Evolutionary conservation across 2,113 vertebrate genomes (phyloP), one percentile per base, ranked within the genome.

Genomic region (Mastomys natalensis): DNA sequence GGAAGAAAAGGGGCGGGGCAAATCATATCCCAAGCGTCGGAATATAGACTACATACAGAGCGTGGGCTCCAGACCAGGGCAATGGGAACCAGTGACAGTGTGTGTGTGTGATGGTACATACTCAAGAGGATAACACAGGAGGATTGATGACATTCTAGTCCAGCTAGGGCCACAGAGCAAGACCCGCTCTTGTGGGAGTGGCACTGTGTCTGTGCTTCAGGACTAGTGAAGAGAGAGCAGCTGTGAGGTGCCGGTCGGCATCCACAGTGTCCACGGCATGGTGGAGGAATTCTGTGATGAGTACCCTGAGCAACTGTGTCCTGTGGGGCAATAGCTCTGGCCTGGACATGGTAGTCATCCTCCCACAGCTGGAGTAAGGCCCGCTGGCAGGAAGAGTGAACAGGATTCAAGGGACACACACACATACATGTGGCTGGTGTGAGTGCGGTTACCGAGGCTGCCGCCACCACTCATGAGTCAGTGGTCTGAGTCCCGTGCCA

Each of bases 401-500:
- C 73, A 22, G 91, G 82, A 62, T 24, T 0, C 16, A 34, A 66
- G 89, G 77, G 91, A 87, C 82, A 45, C 91, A 92, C 81, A 95
- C 64, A 95, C 76, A n/a, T n/a, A 94, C 76, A 95, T 72, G 93
- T 19, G 95, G 87, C 89, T 21, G 40, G 24, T 37, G 76, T 7
- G 16, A 94, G 45, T 13, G 94, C 0, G 7, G 91, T 40, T 10
- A 53, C 2, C 26, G 73, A 53, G 89, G 66, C 4, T 5, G 0
- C 5, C 81, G 26, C 78, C 53, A 17, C 62, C 84, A 24, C 13
- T 12, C 84, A 26, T 97, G 96, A 97, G 64, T 95, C 96, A 95
- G 92, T 55, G 26, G 81, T 81, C 85, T 84, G 53, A 73, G 77
- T 55, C 92, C 31, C 0, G 1, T 48, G 96, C 96, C 86, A 92